Evolutionary conservation across 1,140 invertebrate genomes (phyloP), one percentile per base, ranked within the genome.

Genomic region (Cyrtorhinus lividipennis): DNA sequence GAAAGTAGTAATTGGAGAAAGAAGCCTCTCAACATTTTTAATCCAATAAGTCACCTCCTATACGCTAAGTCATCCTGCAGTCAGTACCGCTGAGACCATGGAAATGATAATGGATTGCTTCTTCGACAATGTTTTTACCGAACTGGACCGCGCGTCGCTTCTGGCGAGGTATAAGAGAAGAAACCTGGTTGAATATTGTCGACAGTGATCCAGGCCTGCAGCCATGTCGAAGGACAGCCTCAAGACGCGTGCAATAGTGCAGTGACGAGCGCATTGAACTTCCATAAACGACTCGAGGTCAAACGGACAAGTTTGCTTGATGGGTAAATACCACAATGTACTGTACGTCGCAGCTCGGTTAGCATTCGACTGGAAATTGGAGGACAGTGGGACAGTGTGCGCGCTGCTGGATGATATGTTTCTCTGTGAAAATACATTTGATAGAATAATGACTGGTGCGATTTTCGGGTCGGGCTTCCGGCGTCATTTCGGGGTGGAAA

Each of bases 291-390:
- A 79, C 78, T 13, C 79, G 81, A 69, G 70, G 73, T 0, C 73
- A 77, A 86, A 86, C 69, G 80, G 81, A 0, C 77, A 80, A 62
- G 80, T 89, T 1, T 90, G 88, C 67, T 77, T 86, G 25, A 81
- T 88, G 76, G 87, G 87, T 30, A 90, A 88, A 72, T 88, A 85
- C 69, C 88, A 90, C 72, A 86, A 90, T 69, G 77, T 90, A 1
- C 75, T 90, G 0, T 89, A 90, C 69, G 79, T 90, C 10, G 86
- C 84, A 1, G 77, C 85, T 64, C 87, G 87, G 72, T 71, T 88
- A 3, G 84, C 84, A 61, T 88, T 81, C 74, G 85, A 88, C 68
- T 88, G 85, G 84, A 80, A 83, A 63, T 71, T 89, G 1, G 73
- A 79, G 66, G 85, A 89, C 70, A 83, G 81, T 58, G 77, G 77